Evolutionary conservation across 2,888 invertebrate genomes (phyloP).

Genomic region (Emmelina monodactyla): DNA sequence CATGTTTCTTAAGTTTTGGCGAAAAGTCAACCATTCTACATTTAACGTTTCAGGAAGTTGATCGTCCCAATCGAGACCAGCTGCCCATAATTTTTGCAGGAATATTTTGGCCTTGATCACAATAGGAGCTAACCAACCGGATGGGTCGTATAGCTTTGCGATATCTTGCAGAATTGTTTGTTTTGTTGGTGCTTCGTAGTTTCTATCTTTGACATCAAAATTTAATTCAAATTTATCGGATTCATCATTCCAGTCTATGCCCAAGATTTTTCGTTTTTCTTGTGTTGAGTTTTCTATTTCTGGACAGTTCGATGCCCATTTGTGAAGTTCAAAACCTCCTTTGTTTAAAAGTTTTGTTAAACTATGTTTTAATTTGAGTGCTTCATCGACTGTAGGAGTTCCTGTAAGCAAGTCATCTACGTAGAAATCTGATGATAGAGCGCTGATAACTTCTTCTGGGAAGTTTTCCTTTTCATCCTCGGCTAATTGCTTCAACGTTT

Average conservation of each 20-base stretch:
- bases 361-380: slow-evolving; percentile 7
- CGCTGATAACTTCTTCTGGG: slow-evolving; percentile 7
- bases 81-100: neutral
- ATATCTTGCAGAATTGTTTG: neutral
- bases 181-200: neutral
- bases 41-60: neutral
- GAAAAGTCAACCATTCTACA: neutral
- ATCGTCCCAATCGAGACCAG: neutral
- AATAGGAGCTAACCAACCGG: slow-evolving; percentile 1
- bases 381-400: slow-evolving; percentile 9
- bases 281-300: slow-evolving; percentile 10
- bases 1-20: neutral
- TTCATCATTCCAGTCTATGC: slow-evolving; percentile 3
- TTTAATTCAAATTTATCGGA: neutral
- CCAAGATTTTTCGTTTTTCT: slow-evolving; percentile 12
- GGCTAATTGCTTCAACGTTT: slow-evolving; percentile 12
- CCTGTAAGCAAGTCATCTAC: slow-evolving; percentile 13
- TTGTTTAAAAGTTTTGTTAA: slow-evolving; percentile 6
- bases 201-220: neutral
- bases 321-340: slow-evolving; percentile 16
- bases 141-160: neutral
- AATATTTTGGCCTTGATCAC: neutral
- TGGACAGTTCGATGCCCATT: slow-evolving; percentile 15
- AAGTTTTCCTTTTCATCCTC: slow-evolving; percentile 10
- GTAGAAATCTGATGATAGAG: slow-evolving; percentile 14